Percentiles rank a stretch among this genome's conserved stretches.
Evolutionary conservation across 2,888 invertebrate genomes (phyloP).

Genomic region (Drosophila kokeensis): DNA sequence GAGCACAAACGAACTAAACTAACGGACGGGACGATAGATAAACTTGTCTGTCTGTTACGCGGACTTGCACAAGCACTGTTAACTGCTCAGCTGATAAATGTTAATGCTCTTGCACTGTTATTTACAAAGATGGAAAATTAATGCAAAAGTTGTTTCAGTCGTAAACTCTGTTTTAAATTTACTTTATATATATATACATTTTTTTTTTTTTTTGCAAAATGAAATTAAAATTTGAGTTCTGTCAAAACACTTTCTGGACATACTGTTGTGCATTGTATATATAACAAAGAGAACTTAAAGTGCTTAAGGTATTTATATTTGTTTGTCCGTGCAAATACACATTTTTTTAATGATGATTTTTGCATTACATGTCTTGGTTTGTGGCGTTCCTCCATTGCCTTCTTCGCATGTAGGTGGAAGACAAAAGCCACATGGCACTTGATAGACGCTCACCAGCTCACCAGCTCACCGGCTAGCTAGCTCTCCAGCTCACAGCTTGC

Average conservation of each 20-base stretch:
- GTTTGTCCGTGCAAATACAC: not conserved
- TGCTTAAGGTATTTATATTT: not conserved
- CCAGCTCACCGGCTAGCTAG: too few species aligned
- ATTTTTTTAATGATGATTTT: constrained; percentile 1
- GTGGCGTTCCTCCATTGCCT: constrained; percentile 6
- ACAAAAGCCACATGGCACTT: constrained; percentile 54
- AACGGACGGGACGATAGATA: constrained; percentile 22
- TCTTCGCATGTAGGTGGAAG: constrained; percentile 27
- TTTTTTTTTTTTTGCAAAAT: not conserved
- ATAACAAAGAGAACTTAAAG: not conserved
- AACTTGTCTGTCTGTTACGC: constrained; percentile 14
- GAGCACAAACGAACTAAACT: constrained; percentile 38
- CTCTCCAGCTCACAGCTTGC: not conserved
- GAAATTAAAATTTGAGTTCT: not conserved
- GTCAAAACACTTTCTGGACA: not conserved
- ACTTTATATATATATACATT: not conserved
- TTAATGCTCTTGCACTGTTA: constrained; percentile 11
- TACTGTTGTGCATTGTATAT: not conserved
- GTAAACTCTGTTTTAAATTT: not conserved
- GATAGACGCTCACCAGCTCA: constrained; percentile 46
- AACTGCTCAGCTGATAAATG: constrained; percentile 9
- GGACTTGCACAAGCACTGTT: constrained; percentile 16
- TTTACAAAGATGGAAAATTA: not conserved
- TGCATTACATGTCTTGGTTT: constrained; percentile 15
- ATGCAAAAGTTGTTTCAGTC: not conserved